Conservation (phyloP, 2,113 vertebrate species). For the Sinocyclocheilus maitianheensis region DNA sequence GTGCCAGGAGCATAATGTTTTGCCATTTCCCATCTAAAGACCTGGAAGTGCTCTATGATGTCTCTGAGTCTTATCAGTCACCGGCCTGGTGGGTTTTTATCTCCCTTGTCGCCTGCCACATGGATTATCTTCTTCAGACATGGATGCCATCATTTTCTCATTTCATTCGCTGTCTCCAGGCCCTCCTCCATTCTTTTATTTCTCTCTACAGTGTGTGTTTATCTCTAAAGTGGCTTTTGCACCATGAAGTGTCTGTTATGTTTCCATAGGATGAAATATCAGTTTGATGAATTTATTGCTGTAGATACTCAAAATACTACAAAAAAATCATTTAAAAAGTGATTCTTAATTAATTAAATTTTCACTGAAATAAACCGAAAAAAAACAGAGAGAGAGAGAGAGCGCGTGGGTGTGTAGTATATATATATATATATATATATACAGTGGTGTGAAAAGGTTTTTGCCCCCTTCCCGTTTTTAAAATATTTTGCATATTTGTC, state of each 20-base stretch:
- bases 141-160: conserved; percentile 37
- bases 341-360: neutral
- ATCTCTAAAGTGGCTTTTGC: conserved; percentile 14
- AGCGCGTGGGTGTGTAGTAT: too few species aligned
- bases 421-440: too few species aligned
- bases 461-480: too few species aligned
- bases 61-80: conserved; percentile 59
- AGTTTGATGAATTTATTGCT: neutral
- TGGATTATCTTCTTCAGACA: conserved; percentile 52
- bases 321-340: neutral
- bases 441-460: too few species aligned
- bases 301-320: too few species aligned
- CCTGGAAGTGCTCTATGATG: conserved; percentile 19
- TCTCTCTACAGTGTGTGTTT: conserved; percentile 16
- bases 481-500: too few species aligned
- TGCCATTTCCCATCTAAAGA: conserved; percentile 7
- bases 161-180: neutral
- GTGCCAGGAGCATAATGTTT: neutral
- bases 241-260: conserved; percentile 5
- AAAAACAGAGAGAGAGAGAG: too few species aligned
- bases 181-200: neutral
- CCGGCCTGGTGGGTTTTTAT: conserved; percentile 53
- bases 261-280: neutral
- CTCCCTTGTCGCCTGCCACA: conserved; percentile 51
- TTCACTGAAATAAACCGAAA: too few species aligned